Evolutionary conservation across 2,797 vertebrate species (phyloP), one percentile per base, ranked within the genome.

Genomic region (Danio albolineatus): DNA sequence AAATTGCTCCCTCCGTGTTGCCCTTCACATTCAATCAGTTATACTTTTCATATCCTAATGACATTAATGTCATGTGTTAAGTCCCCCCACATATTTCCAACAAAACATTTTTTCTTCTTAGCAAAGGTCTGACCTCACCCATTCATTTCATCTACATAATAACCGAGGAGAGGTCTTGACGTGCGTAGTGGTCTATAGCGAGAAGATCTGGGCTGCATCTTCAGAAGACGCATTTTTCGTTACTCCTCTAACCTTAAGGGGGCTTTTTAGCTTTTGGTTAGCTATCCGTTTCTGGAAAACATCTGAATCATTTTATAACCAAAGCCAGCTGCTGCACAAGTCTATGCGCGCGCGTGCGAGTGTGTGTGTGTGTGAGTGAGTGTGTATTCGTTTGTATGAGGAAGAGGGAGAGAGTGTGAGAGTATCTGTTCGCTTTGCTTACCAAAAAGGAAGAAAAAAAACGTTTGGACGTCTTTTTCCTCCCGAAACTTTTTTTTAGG

Each of bases 301-400:
- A 96, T 96, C 95, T 95, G 95, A 97, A 95, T 95, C 91, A 93
- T 93, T 94, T 94, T 94, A 91, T 95, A 94, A 94, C 89, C 91
- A 90, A 91, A 93, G 88, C 94, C 95, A 96, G 95, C 95, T 96
- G 94, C 91, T 89, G 91, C 78, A 14, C 67, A 81, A 78, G 73
- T 73, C 83, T 41, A 56, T 82, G 79, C 70, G 78, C 73, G 78
- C 73, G 83, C 19, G 84, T 70, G 43, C 77, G 79, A 49, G 66
- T 74, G 53, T 17, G 76, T 43, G 82, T 2, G 66, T 19, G 69
- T 60, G 70, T 43, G 79, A 48, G 28, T 28, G 59, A 53, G 83
- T 41, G 79, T 77, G 73, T 21, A 71, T 82, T 89, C 71, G 85
- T 87, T 83, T 88, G 89, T 83, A 84, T 83, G 90, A 87, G 89